Evolutionary conservation across 2,888 invertebrate species (phyloP), one percentile per base, ranked within the genome.

Genomic region (Saturnia pavonia): DNA sequence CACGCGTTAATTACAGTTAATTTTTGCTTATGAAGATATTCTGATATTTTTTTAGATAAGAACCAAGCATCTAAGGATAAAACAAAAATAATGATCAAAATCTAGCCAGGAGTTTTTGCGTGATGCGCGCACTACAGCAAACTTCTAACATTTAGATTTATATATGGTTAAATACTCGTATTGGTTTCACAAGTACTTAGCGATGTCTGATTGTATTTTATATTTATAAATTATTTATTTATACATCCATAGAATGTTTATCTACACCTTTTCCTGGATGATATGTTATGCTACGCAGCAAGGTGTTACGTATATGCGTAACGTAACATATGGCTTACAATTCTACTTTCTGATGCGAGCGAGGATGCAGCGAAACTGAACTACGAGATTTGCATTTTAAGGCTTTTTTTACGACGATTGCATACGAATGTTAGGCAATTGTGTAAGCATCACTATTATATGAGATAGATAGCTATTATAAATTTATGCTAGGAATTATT

Each of bases 311-410:
- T 65, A 65, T 16, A 40, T 65, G 40, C 4, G 57, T 65, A 65
- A 65, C 65, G 65, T 65, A 65, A 65, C 65, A 40, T 65, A 65
- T 65, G 65, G n/a, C 40, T 65, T 65, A 65, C 40, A 65, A 65
- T 65, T 65, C 65, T 34, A 65, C 40, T 65, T 65, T 65, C 65
- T 65, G 65, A n/a, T 65, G 40, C 16, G 19, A 19, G 65, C 40
- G 65, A 65, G 65, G 65, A 65, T 65, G 65, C 65, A 65, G 65
- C 65, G 65, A 65, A 65, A 65, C 65, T 65, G 19, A 4, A 40
- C 65, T 40, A 65, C 65, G 34, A 65, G 65, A 65, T 40, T 65
- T 22, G 40, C 65, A 65, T 65, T 65, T 65, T 65, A 65, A 65
- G n/a, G 65, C 40, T 11, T 16, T 19, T 1, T 65, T 65, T 65